Evolutionary conservation across 2,113 vertebrate species (phyloP), one percentile per base, ranked within the genome.

Genomic region (cat (Felis catus)): DNA sequence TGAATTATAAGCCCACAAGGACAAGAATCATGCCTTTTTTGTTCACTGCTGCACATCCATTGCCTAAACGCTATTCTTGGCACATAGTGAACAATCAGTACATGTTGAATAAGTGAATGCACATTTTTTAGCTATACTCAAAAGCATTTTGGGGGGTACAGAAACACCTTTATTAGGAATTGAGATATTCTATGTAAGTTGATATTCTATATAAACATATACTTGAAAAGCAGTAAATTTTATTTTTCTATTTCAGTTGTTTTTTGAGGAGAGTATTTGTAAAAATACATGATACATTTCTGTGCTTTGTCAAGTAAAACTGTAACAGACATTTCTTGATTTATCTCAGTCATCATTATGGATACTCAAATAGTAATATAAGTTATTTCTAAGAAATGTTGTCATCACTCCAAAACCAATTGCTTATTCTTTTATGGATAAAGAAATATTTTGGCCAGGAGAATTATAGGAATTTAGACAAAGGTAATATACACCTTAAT

Each of bases 241-340:
- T 76, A 16, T 91, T 82, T 90, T 88, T 39, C 45, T 86, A n/a
- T 81, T 89, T 89, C 31, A 58, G 0, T 90, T 91, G 51, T 73
- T 96, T 76, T 92, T 93, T 93, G 18, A 25, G 88, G 9, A 61
- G 45, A 94, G 1, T 91, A 74, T 93, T 96, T 91, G 53, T 95
- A 87, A 93, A 93, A 92, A n/a, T 78, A 36, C 1, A 45, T 76
- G 41, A 74, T 18, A 21, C 18, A 33, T 87, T 81, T 85, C 31
- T 86, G 73, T 94, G 23, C 66, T 61, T 89, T 97, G 53, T 96
- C 29, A 89, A 88, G 66, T 95, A 39, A 91, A 96, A 80, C 25
- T 89, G 3, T 66, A 92, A 94, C n/a, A 87, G 74, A 79, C 45
- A 84, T 73, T 79, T 88, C 74, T 91, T 93, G 7, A 80, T 73